phyloP scores from a whole-genome alignment of 2,797 vertebrate species.

The Molossus alvarezi region DNA sequence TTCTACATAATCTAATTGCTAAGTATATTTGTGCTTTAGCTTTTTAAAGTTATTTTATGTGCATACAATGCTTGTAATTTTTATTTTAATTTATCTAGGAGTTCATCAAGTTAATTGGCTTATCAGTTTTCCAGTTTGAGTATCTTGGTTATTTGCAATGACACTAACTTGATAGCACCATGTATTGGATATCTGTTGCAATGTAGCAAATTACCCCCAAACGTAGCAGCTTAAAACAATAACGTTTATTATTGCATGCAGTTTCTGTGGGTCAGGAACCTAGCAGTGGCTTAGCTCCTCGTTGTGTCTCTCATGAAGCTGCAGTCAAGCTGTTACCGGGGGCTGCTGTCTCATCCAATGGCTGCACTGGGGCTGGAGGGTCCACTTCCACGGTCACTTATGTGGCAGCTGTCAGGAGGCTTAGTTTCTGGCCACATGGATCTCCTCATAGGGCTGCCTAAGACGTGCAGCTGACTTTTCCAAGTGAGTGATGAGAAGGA shows the following conservation, averaged over 20 bases:
- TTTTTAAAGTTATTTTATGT: constrained; percentile 8
- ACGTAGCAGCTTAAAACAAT: neutral
- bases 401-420: neutral
- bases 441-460: neutral
- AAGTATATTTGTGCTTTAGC: neutral
- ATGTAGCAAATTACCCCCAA: neutral
- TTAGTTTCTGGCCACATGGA: neutral
- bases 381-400: neutral
- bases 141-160: constrained; percentile 2
- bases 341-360: neutral
- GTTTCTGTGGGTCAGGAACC: neutral
- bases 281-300: neutral
- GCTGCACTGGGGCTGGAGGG: neutral
- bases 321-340: neutral
- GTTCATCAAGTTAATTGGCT: constrained; percentile 26
- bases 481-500: neutral
- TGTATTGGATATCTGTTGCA: neutral
- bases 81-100: neutral
- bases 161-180: neutral
- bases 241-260: neutral
- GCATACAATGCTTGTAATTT: neutral
- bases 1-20: neutral
- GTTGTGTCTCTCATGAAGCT: neutral
- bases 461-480: neutral
- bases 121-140: neutral